These are phyloP conservation scores for Platycnemis pennipes DNA, from an alignment of 2,888 invertebrate species.

Conservation along the genomic window DNA sequence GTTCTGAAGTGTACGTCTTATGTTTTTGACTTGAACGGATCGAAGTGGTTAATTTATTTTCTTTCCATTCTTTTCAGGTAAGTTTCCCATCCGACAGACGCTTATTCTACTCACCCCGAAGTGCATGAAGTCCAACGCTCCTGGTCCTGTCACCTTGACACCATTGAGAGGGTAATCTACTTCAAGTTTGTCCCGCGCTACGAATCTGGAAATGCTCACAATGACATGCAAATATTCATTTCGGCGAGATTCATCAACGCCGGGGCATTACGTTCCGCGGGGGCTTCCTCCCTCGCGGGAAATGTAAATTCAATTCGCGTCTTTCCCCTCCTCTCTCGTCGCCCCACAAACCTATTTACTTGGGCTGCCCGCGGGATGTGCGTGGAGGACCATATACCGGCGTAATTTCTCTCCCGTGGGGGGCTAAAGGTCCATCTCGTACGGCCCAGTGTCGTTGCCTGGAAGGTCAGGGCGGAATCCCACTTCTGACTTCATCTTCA, in stretches of 20 bases:
- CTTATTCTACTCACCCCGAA: background rate
- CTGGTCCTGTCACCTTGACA: background rate
- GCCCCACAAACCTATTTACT: constrained; percentile 55
- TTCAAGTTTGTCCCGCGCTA: background rate
- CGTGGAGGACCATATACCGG: background rate
- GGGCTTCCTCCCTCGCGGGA: background rate
- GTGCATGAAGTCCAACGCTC: background rate
- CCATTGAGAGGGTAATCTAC: background rate
- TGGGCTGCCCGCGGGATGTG: background rate
- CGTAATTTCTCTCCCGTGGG: constrained; percentile 45
- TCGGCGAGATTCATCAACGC: background rate
- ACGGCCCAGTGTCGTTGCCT: background rate
- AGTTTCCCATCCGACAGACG: background rate
- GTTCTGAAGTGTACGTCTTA: too few species aligned
- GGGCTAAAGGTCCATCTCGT: background rate
- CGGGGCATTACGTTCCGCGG: background rate
- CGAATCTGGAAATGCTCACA: background rate
- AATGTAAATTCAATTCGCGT: constrained; percentile 9
- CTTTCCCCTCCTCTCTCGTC: background rate
- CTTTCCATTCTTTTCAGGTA: background rate
- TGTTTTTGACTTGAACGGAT: too few species aligned
- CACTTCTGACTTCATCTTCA: background rate
- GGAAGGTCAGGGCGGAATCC: background rate
- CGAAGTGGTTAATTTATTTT: background rate
- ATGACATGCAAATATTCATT: constrained; percentile 16